Base-by-base conservation (phyloP, 64 coral and sea anemone species). In the Hydrozoanthus tunicans region DNA sequence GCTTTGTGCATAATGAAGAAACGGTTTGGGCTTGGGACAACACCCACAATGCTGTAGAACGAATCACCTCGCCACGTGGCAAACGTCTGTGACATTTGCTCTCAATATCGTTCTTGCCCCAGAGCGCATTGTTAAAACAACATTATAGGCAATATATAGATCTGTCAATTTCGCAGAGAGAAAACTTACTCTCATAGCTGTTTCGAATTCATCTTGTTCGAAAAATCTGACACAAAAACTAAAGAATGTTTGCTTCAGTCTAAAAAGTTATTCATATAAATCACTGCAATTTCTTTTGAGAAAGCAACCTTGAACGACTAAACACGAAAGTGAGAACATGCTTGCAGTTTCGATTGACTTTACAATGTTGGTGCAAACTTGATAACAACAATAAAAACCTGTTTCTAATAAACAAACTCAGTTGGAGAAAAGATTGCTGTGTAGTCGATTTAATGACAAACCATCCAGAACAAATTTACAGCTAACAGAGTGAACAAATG, bases 71-170 rank as follows among this genome's bases (percentile, higher is more conserved):
- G 4, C 9, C 83, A 86, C 83, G 83, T 86, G 67, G 53, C 57
- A 20, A 58, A 27, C 53, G 73, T 24, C 32, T 43, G 25, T 58
- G 66, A 55, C 62, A 61, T 51, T 83, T n/a, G 53, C 9, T 83
- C 5, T 6, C 62, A 5, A 51, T 81, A 7, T 59, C 1, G 68
- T 10, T 26, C 6, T 5, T 9, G 64, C 83, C 83, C 59, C 20
- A 0, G 57, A 54, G 83, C 67, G 11, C 70, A 86, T 86, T 55
- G 66, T 86, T 86, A 86, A 86, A 72, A 72, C 58, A 71, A 59
- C 65, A 86, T 86, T 86, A 86, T 32, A 15, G 5, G n/a, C 53
- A 72, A 73, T 86, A 82, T 14, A 82, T 64, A 86, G 65, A 86
- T 86, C 53, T 73, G 83, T 86, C 65, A 70, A 56, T 54, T 71